These are phyloP conservation scores for Peucedramus taeniatus DNA, from an alignment of 2,113 vertebrate genomes.

Conservation along the genomic window DNA sequence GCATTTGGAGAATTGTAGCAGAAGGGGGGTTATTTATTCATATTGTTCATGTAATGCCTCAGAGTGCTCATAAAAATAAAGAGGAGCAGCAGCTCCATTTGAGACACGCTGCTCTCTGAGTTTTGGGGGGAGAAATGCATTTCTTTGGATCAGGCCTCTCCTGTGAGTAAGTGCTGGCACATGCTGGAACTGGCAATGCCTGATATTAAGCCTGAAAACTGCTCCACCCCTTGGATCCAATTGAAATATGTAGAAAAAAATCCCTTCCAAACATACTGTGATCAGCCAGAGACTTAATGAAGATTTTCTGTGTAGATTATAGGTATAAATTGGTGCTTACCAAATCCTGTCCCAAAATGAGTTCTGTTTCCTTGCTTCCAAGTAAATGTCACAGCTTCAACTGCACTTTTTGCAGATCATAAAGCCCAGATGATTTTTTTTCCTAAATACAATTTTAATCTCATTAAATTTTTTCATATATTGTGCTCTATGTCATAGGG, in stretches of 20 bases:
- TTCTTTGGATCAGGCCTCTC: neutral
- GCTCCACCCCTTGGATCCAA: neutral
- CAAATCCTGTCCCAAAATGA: neutral
- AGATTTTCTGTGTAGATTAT: neutral
- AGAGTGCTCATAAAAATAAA: neutral
- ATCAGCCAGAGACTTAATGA: neutral
- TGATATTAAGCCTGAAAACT: neutral
- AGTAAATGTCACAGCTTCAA: neutral
- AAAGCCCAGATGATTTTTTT: conserved; percentile 7
- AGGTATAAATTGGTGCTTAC: neutral
- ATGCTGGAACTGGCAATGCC: neutral
- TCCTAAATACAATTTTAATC: conserved; percentile 38
- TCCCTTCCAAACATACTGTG: neutral
- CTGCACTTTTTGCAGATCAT: conserved; percentile 21
- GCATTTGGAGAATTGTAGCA: neutral
- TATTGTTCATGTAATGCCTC: neutral
- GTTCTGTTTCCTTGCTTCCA: neutral
- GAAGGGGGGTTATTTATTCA: neutral
- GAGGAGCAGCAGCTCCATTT: neutral
- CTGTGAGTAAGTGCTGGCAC: neutral
- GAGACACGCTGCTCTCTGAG: neutral
- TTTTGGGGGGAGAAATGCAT: neutral
- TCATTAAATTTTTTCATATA: conserved; percentile 4
- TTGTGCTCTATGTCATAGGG: neutral
- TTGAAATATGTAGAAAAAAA: neutral